Conservation (phyloP, 1,140 invertebrate species). For the Elysia chlorotica region DNA sequence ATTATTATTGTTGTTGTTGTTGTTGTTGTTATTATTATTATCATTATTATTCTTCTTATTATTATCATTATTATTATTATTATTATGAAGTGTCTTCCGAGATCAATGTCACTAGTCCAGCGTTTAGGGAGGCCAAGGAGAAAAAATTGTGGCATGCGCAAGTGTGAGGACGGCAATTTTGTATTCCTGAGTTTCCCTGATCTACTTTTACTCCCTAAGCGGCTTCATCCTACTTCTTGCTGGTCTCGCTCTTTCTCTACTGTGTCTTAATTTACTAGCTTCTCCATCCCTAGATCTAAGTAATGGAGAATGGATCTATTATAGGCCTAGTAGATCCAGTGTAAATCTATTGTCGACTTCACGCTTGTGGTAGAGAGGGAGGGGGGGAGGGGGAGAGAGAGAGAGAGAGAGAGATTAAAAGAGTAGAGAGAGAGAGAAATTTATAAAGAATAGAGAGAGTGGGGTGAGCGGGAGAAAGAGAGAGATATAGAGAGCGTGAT, state of each 20-base stretch:
- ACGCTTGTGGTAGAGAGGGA: not conserved
- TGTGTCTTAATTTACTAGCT: not conserved
- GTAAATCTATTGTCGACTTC: no score
- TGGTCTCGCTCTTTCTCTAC: not conserved
- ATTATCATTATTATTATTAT: no score
- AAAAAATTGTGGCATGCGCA: no score
- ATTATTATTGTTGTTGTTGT: not conserved
- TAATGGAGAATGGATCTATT: not conserved
- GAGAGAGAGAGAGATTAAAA: not conserved
- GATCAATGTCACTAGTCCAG: no score
- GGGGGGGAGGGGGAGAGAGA: not conserved
- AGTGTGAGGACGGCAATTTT: no score
- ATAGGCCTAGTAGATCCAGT: no score
- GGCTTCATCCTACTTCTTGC: not conserved
- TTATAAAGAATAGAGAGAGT: not conserved
- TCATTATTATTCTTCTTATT: constrained; percentile 50
- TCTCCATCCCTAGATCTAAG: not conserved
- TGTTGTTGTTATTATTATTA: not conserved
- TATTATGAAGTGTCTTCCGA: no score
- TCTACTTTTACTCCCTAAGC: not conserved
- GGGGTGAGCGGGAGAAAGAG: not conserved
- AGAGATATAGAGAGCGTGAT: not conserved
- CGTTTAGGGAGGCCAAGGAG: no score
- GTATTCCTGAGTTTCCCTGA: no score
- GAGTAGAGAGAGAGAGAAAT: not conserved